Percentiles rank a stretch among this genome's conserved stretches.
phyloP scores from a whole-genome alignment of 2,888 invertebrate species.

The Orchesella flavescens region DNA sequence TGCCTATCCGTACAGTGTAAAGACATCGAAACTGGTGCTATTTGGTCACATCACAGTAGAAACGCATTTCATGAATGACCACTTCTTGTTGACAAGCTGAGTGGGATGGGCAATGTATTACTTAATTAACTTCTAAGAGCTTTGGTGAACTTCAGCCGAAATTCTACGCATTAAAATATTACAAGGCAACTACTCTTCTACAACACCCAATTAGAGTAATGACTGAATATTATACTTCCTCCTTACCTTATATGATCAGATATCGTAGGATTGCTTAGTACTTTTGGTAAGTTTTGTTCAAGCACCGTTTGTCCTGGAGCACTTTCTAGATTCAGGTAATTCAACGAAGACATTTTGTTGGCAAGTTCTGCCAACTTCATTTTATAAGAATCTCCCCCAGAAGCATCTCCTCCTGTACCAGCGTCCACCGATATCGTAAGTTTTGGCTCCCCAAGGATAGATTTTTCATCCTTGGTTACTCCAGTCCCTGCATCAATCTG shows the following conservation, averaged over 20 bases:
- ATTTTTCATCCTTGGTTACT: constrained; percentile 49
- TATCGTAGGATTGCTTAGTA: constrained; percentile 84
- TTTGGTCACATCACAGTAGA: too few species aligned
- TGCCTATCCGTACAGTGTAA: too few species aligned
- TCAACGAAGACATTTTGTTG: constrained; percentile 70
- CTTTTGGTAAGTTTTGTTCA: constrained; percentile 78
- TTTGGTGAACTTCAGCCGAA: too few species aligned
- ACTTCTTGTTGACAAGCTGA: too few species aligned
- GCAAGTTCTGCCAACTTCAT: constrained; percentile 56
- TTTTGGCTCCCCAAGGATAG: constrained; percentile 31
- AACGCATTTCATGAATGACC: too few species aligned
- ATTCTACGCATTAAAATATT: too few species aligned
- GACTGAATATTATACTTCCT: too few species aligned
- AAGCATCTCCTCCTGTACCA: constrained; percentile 53
- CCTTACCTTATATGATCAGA: constrained; percentile 75
- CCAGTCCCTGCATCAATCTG: constrained; percentile 41
- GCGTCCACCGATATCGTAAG: constrained; percentile 47
- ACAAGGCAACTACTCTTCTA: too few species aligned
- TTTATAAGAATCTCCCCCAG: constrained; percentile 55
- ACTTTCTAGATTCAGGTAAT: constrained; percentile 71
- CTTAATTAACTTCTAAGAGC: too few species aligned
- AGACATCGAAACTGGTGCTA: too few species aligned
- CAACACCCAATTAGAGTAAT: too few species aligned
- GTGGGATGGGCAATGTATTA: too few species aligned
- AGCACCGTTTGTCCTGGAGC: constrained; percentile 63